Conservation (phyloP, 2,888 invertebrate species). For the Leptopilina drosophilae region DNA sequence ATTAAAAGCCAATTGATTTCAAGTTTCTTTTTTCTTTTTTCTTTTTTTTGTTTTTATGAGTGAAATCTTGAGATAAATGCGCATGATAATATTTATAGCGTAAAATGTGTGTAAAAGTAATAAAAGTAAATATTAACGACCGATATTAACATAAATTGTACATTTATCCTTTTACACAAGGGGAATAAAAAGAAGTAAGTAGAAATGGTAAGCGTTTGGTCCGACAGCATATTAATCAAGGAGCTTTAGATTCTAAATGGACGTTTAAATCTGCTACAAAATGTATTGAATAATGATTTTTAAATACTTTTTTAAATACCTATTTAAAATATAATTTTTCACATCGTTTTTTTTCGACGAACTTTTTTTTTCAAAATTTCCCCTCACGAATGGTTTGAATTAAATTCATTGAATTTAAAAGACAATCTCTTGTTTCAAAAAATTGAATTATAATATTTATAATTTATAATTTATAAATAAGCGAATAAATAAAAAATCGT, state of each 20-base stretch:
- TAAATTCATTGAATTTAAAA: too few relatives aligned
- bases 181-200: neutral
- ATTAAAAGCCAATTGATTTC: too few relatives aligned
- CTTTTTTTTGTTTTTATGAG: neutral
- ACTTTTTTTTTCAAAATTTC: too few relatives aligned
- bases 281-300: neutral
- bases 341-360: too few relatives aligned
- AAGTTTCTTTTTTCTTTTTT: too few relatives aligned
- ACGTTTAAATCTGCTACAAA: neutral
- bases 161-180: neutral
- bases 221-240: constrained; percentile 7
- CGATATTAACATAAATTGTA: constrained; percentile 1
- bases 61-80: constrained; percentile 6
- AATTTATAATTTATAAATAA: too few relatives aligned
- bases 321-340: too few relatives aligned
- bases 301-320: neutral
- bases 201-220: constrained; percentile 24
- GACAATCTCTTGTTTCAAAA: too few relatives aligned
- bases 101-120: constrained; percentile 9
- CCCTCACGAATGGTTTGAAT: too few relatives aligned
- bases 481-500: too few relatives aligned
- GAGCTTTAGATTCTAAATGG: constrained; percentile 8
- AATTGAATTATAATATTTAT: too few relatives aligned
- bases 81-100: neutral
- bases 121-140: constrained; percentile 13